Evolutionary conservation across 2,113 vertebrate genomes (phyloP).

Genomic region (Pao palembangensis): DNA sequence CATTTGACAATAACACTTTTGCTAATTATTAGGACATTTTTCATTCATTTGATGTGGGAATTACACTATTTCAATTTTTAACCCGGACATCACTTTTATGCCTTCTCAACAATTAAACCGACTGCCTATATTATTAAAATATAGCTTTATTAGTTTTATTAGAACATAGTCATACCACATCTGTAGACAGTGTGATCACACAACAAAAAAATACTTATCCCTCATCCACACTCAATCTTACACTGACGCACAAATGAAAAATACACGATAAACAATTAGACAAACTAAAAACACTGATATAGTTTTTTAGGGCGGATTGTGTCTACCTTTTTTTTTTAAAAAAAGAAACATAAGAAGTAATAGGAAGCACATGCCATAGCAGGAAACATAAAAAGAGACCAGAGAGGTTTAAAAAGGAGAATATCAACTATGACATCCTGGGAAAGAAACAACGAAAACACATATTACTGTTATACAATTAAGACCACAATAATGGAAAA

Average conservation of each 20-base stretch:
- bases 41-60: too few relatives aligned
- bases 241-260: slow-evolving; percentile 32
- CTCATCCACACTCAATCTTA: background rate
- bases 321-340: slow-evolving; percentile 4
- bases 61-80: too few relatives aligned
- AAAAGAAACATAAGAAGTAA: background rate
- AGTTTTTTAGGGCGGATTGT: background rate
- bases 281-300: slow-evolving; percentile 27
- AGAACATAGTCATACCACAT: slow-evolving; percentile 46
- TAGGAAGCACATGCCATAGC: slow-evolving; percentile 1
- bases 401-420: slow-evolving; percentile 17
- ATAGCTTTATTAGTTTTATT: slow-evolving; percentile 69
- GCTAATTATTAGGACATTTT: too few relatives aligned
- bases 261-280: slow-evolving; percentile 28
- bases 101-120: slow-evolving; percentile 11
- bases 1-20: too few relatives aligned
- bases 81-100: too few relatives aligned
- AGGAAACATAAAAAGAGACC: slow-evolving; percentile 14
- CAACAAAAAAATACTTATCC: slow-evolving; percentile 28
- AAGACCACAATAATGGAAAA: slow-evolving; percentile 16
- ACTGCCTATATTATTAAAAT: slow-evolving; percentile 66
- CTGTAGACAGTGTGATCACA: slow-evolving; percentile 42
- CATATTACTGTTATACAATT: slow-evolving; percentile 24
- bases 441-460: slow-evolving; percentile 20
- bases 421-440: slow-evolving; percentile 24